Percentiles rank a stretch among this genome's conserved stretches.
Conservation (phyloP, 2,888 invertebrate genomes). For the Lithophane leautieri region DNA sequence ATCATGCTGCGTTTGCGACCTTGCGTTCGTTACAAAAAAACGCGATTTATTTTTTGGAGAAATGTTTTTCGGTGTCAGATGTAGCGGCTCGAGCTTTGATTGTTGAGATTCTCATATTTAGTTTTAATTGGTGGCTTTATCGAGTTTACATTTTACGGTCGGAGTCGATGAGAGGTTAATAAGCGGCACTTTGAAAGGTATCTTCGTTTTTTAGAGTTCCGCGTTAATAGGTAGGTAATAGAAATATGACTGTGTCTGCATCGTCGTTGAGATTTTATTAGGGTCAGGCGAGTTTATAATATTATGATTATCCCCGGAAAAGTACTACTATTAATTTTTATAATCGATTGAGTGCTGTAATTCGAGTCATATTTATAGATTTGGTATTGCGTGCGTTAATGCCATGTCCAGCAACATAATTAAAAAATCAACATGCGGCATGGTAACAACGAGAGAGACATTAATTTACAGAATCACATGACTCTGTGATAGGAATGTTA, state of each 20-base stretch:
- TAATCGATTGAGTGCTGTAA: slow-evolving; percentile 54
- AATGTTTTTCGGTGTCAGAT: slow-evolving; percentile 89
- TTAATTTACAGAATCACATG: slow-evolving; percentile 68
- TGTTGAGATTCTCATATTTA: slow-evolving; percentile 90
- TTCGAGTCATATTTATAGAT: slow-evolving; percentile 46
- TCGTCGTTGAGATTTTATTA: slow-evolving; percentile 80
- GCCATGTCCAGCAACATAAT: slow-evolving; percentile 53
- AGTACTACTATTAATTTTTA: slow-evolving; percentile 59
- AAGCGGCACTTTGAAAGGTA: slow-evolving; percentile 90
- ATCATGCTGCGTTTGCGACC: slow-evolving; percentile 88
- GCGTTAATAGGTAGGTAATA: slow-evolving; percentile 82
- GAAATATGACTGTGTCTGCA: slow-evolving; percentile 82
- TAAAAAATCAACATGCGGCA: slow-evolving; percentile 63
- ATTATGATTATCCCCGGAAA: slow-evolving; percentile 62
- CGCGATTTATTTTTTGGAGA: slow-evolving; percentile 87
- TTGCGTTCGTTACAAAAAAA: slow-evolving; percentile 87
- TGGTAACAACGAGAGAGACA: slow-evolving; percentile 64
- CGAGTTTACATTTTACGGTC: slow-evolving; percentile 91
- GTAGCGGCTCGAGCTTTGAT: slow-evolving; percentile 90
- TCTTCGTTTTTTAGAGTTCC: slow-evolving; percentile 88
- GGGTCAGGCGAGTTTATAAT: slow-evolving; percentile 75
- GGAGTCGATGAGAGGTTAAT: slow-evolving; percentile 90
- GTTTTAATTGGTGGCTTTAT: slow-evolving; percentile 91
- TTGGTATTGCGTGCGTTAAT: slow-evolving; percentile 40
- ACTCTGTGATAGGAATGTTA: slow-evolving; percentile 80